Percentiles rank a stretch among this genome's conserved stretches.
These are phyloP conservation scores for Lithophane socia DNA, from an alignment of 2,888 invertebrate species.

Conservation along the genomic window DNA sequence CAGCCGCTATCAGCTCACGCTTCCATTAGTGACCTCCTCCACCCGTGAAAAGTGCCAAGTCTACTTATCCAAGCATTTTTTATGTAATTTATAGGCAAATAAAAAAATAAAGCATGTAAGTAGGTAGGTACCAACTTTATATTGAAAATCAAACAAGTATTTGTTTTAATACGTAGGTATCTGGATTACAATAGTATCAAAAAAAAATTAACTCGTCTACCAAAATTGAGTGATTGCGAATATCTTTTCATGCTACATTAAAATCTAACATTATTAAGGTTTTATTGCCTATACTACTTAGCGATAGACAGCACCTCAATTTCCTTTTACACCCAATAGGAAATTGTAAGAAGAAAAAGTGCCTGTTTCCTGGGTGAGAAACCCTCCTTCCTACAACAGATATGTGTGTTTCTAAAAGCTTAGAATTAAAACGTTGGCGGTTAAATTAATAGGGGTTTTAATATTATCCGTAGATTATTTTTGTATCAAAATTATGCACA, in stretches of 20 bases:
- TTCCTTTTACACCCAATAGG: constrained; percentile 80
- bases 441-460: constrained; percentile 84
- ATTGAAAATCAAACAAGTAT: not conserved
- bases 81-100: constrained; percentile 33
- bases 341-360: constrained; percentile 80
- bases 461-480: constrained; percentile 86
- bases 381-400: constrained; percentile 57
- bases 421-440: constrained; percentile 69
- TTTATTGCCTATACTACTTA: constrained; percentile 34
- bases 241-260: not conserved
- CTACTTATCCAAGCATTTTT: constrained; percentile 42
- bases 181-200: not conserved
- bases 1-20: constrained; percentile 81
- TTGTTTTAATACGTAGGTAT: not conserved
- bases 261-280: not conserved
- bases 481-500: constrained; percentile 90
- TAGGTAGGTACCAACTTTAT: not conserved
- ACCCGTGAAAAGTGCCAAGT: constrained; percentile 51
- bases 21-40: constrained; percentile 82
- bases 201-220: not conserved
- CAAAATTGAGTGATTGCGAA: not conserved
- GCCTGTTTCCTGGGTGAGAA: constrained; percentile 80
- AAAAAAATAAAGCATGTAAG: not conserved
- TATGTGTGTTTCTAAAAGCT: constrained; percentile 63
- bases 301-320: constrained; percentile 66